These are phyloP conservation scores for Mareca penelope DNA, from an alignment of 2,797 vertebrate species.

Conservation along the genomic window DNA sequence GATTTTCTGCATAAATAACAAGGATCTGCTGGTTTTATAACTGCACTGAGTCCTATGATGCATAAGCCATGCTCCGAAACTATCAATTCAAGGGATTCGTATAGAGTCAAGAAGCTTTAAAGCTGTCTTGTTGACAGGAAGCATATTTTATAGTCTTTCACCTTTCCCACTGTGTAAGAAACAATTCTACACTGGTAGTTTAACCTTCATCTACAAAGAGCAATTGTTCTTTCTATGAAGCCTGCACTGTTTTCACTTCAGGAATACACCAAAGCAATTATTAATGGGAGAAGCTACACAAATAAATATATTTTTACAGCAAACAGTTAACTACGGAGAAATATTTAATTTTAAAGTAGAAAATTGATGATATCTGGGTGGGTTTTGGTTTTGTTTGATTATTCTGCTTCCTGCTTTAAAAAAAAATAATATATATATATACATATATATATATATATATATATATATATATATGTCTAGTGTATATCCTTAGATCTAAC, in stretches of 20 bases:
- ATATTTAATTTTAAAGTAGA: background rate
- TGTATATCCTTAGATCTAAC: background rate
- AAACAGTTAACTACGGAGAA: background rate
- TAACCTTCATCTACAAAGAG: constrained; percentile 51
- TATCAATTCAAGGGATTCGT: constrained; percentile 49
- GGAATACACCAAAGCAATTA: background rate
- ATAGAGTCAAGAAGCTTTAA: constrained; percentile 43
- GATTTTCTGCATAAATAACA: constrained; percentile 45
- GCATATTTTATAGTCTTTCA: constrained; percentile 48
- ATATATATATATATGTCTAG: background rate
- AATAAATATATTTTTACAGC: background rate
- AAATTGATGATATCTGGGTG: background rate
- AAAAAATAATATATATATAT: too few species aligned
- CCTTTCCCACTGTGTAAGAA: constrained; percentile 35
- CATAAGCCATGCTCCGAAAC: background rate
- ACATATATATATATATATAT: too few species aligned
- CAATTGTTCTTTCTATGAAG: constrained; percentile 36
- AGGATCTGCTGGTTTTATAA: constrained; percentile 26
- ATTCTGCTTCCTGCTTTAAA: background rate
- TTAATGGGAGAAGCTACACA: background rate
- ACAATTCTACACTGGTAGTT: constrained; percentile 37
- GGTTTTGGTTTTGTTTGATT: background rate
- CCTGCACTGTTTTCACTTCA: background rate
- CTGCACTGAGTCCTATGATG: background rate
- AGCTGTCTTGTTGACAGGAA: constrained; percentile 39